Evolutionary conservation across 2,888 invertebrate genomes (phyloP).

Genomic region (Himalopsyche anomala): DNA sequence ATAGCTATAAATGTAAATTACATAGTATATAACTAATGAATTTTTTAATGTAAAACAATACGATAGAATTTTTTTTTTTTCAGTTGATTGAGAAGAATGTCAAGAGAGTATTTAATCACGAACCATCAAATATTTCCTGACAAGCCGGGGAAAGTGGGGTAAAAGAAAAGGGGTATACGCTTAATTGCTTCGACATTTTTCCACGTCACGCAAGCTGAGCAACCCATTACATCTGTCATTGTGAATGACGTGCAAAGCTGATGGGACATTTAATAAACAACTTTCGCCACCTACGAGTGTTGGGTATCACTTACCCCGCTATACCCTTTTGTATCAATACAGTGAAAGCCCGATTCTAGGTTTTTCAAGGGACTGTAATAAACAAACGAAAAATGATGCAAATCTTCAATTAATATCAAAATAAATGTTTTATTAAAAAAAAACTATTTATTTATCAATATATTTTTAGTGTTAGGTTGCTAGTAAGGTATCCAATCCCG

Average conservation of each 20-base stretch:
- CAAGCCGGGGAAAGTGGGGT: background rate
- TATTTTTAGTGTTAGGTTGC: too few species aligned
- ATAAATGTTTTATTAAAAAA: too few species aligned
- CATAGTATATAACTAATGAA: too few species aligned
- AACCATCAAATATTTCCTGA: conserved; percentile 16
- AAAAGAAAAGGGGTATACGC: conserved; percentile 8
- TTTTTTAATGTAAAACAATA: too few species aligned
- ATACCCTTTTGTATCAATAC: background rate
- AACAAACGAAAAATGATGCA: too few species aligned
- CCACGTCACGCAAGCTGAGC: conserved; percentile 16
- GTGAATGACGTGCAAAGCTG: conserved; percentile 24
- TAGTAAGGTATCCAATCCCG: too few species aligned
- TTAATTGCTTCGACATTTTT: conserved; percentile 30
- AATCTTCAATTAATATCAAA: too few species aligned
- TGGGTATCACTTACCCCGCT: background rate
- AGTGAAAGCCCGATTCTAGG: background rate
- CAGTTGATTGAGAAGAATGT: background rate
- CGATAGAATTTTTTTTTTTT: background rate
- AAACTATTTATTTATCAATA: too few species aligned
- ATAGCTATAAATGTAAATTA: too few species aligned
- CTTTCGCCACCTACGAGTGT: background rate
- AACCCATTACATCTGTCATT: conserved; percentile 8
- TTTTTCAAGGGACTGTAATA: too few species aligned
- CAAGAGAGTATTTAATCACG: background rate
- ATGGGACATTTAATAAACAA: conserved; percentile 21